Evolutionary conservation across 2,797 vertebrate species (phyloP).

Genomic region (Botia almorhae): DNA sequence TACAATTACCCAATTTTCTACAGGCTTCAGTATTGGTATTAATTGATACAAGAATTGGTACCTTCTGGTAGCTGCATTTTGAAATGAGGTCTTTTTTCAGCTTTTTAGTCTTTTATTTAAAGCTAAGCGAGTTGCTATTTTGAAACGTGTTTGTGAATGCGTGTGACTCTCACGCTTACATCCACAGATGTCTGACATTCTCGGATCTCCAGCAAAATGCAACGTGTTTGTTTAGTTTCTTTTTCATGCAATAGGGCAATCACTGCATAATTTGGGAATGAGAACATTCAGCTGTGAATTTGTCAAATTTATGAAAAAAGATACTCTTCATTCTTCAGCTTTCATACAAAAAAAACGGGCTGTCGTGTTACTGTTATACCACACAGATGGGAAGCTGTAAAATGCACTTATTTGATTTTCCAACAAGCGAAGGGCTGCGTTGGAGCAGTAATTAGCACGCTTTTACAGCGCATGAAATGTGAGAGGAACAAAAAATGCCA

Average conservation of each 20-base stretch:
- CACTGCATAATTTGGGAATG: background rate
- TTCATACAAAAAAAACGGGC: slow-evolving; percentile 17
- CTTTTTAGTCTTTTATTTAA: background rate
- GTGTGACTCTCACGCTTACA: background rate
- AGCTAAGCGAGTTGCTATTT: background rate
- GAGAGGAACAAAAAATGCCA: background rate
- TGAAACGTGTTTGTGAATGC: background rate
- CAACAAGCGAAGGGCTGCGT: background rate
- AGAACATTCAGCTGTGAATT: slow-evolving; percentile 14
- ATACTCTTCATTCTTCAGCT: background rate
- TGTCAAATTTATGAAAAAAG: background rate
- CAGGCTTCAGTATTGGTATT: too few relatives aligned
- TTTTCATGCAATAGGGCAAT: slow-evolving; percentile 14
- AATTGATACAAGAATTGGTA: too few relatives aligned
- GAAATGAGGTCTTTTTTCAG: background rate
- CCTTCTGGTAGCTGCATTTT: background rate
- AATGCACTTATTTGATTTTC: background rate
- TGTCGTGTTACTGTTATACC: background rate
- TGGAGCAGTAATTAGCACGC: slow-evolving; percentile 9
- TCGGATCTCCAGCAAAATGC: background rate
- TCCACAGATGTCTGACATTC: slow-evolving; percentile 15
- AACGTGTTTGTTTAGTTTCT: slow-evolving; percentile 8
- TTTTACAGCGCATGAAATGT: too few relatives aligned
- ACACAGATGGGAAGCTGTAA: slow-evolving; percentile 26
- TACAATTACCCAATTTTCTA: too few relatives aligned